Conservation (phyloP, 2,888 invertebrate genomes). For the Xylocampa areola region DNA sequence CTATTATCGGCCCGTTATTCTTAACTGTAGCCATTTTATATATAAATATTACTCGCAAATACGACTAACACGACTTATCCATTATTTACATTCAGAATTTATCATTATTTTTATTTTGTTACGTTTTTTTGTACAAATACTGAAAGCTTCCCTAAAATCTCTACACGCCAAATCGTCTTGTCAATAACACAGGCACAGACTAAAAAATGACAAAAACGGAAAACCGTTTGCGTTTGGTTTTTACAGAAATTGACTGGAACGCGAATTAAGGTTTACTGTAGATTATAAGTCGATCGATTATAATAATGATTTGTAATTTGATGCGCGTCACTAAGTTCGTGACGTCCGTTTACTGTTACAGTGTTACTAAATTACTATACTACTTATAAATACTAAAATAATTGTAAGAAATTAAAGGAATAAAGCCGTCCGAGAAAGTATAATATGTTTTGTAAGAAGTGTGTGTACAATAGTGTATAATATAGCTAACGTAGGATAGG, state of each 20-base stretch:
- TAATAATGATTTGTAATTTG: no score
- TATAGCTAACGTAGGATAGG: no score
- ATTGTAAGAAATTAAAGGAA: no score
- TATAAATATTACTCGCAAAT: constrained; percentile 1
- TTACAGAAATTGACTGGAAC: background rate
- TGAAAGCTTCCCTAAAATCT: constrained; percentile 29
- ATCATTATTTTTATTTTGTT: constrained; percentile 28
- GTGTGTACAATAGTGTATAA: no score
- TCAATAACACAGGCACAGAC: constrained; percentile 47
- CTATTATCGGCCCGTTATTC: constrained; percentile 81
- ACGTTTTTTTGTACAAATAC: constrained; percentile 35
- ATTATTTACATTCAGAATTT: constrained; percentile 52
- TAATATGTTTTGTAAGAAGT: no score
- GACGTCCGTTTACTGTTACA: no score
- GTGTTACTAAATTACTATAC: no score
- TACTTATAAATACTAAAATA: no score
- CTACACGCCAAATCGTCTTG: constrained; percentile 36
- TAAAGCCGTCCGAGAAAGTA: no score
- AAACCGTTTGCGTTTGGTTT: constrained; percentile 22
- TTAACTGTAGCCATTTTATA: constrained; percentile 75
- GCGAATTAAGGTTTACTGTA: no score
- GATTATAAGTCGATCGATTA: no score
- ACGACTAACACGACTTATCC: constrained; percentile 31
- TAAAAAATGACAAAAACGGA: constrained; percentile 41
- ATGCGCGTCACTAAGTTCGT: no score